Evolutionary conservation across 2,888 invertebrate species (phyloP).

Genomic region (Heliconius erato): DNA sequence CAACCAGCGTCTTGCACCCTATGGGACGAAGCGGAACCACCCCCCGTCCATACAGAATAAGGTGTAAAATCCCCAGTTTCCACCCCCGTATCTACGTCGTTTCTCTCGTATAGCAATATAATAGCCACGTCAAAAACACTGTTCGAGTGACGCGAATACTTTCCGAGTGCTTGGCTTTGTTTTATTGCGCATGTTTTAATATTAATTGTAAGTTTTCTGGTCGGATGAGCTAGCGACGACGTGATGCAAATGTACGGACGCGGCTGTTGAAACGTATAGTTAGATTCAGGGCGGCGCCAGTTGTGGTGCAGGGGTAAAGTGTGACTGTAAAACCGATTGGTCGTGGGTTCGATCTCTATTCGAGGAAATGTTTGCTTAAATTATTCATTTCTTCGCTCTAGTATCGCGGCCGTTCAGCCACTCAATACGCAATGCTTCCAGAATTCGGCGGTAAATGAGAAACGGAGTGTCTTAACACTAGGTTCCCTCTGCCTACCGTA

Average conservation of each 20-base stretch:
- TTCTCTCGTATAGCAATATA: conserved; percentile 62
- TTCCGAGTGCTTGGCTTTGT: conserved; percentile 81
- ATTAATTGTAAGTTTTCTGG: conserved; percentile 83
- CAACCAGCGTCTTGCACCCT: conserved; percentile 54
- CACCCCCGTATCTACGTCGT: conserved; percentile 42
- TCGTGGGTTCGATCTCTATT: too few species aligned
- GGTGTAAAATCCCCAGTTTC: conserved; percentile 50
- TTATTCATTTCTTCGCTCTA: too few species aligned
- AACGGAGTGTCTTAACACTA: too few species aligned
- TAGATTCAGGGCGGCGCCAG: conserved; percentile 57
- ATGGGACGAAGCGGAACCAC: conserved; percentile 46
- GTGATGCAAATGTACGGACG: too few species aligned
- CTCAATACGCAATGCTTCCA: too few species aligned
- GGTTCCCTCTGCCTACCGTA: too few species aligned
- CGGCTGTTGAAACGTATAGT: too few species aligned
- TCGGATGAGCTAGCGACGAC: conserved; percentile 65
- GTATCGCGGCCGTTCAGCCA: too few species aligned
- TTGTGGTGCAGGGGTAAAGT: too few species aligned
- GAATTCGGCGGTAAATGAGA: too few species aligned
- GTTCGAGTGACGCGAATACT: conserved; percentile 77
- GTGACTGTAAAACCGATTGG: too few species aligned
- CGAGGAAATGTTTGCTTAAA: too few species aligned
- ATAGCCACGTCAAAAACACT: conserved; percentile 81
- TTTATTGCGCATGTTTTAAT: conserved; percentile 84
- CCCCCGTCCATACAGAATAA: conserved; percentile 48